Base-by-base conservation (phyloP, 2,113 vertebrate genomes). In the Irena cyanogastra region DNA sequence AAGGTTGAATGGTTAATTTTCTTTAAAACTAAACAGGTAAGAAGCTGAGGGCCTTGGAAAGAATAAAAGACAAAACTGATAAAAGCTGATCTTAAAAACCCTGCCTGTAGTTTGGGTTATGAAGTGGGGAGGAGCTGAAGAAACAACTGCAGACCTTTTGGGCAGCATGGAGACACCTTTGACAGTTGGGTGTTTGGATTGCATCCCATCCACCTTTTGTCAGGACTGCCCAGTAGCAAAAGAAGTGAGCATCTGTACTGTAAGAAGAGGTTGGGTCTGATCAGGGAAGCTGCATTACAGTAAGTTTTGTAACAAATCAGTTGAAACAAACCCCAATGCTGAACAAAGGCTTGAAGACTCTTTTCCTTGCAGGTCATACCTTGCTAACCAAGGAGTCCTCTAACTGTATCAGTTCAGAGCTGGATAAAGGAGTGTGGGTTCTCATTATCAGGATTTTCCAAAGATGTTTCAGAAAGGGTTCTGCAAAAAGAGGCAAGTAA, bases 131-230 rank as follows among this genome's bases (percentile, higher is more conserved):
- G 27, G 37, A 37, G 63, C 31, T 59, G 71, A 68, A 68, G 31
- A 86, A 86, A 52, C 17, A 44, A 31, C 27, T 27, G 27, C 72
- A 60, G 53, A 31, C 33, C 21, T 68, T 86, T 52, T 7, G 15
- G 22, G 22, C 27, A 68, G 21, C 0, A 0, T 0, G 0, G 27
- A 52, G 53, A 44, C 21, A 52, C 17, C 22, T 68, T 52, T 52
- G 22, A 31, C 27, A 33, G 14, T 1, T 37, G 45, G 7, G 27
- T 44, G 13, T 52, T 27, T 37, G 61, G 52, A 42, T 27, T 52
- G 31, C 17, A 31, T 59, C 14, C 9, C 53, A 35, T 44, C 27
- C 18, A 68, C 26, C 17, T 59, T 52, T 27, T 42, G 21, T 44
- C 37, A 44, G 53, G 27, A 60, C 27, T 60, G 53, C 33, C 63